Evolutionary conservation across 2,888 invertebrate genomes (phyloP).

Genomic region (Hipparchia sbordonii): DNA sequence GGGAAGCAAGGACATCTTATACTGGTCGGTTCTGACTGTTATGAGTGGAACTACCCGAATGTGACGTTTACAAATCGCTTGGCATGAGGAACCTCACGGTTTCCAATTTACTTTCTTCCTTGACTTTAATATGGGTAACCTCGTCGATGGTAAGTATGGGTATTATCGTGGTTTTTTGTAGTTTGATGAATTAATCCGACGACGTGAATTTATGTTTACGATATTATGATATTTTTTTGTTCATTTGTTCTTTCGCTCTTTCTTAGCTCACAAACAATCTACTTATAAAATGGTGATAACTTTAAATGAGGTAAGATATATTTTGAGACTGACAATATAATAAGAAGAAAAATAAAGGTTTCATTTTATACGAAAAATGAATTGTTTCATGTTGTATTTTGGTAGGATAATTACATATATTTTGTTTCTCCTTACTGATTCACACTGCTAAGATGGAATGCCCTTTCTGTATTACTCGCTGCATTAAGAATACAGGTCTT

Average conservation of each 20-base stretch:
- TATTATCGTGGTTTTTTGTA: conserved; percentile 12
- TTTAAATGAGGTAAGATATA: too few species aligned
- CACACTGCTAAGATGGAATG: too few species aligned
- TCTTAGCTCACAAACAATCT: not conserved
- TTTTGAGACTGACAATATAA: too few species aligned
- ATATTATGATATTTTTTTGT: not conserved
- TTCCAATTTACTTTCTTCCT: conserved; percentile 73
- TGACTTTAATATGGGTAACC: conserved; percentile 61
- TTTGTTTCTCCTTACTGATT: too few species aligned
- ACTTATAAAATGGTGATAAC: not conserved
- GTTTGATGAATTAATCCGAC: not conserved
- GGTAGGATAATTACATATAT: too few species aligned
- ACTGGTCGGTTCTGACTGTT: conserved; percentile 46
- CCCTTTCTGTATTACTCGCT: too few species aligned
- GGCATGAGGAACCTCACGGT: conserved; percentile 63
- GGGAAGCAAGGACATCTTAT: conserved; percentile 42
- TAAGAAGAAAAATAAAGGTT: too few species aligned
- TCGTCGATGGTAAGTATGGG: conserved; percentile 41
- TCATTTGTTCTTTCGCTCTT: not conserved
- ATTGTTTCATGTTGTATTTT: too few species aligned
- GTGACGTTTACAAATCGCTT: conserved; percentile 73
- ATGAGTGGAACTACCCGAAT: conserved; percentile 53
- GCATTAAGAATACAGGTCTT: too few species aligned
- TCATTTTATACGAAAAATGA: too few species aligned
- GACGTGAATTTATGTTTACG: not conserved